phyloP scores from a whole-genome alignment of 1,140 invertebrate genomes.

The Plodia interpunctella region DNA sequence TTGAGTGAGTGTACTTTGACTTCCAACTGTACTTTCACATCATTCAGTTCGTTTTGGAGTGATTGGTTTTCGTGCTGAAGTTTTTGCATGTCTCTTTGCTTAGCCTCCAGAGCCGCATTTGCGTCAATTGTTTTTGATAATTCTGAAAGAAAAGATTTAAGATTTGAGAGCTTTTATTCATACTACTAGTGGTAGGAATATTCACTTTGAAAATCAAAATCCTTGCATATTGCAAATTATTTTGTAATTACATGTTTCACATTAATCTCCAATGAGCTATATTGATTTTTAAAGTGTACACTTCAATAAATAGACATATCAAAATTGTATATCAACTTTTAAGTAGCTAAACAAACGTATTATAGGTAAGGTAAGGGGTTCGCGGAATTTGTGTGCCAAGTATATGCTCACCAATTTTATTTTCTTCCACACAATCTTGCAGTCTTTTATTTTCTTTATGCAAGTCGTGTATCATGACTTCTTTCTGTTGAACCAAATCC shows the following conservation, averaged over 20 bases:
- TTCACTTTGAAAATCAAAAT: no score
- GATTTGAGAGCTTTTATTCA: no score
- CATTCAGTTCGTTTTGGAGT: slow-evolving; percentile 39
- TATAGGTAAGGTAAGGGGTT: no score
- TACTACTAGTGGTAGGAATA: no score
- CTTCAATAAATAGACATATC: no score
- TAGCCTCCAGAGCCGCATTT: slow-evolving; percentile 29
- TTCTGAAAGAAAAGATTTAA: slow-evolving; percentile 29
- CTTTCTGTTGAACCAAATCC: slow-evolving; percentile 26
- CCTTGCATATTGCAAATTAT: no score
- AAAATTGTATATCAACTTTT: no score
- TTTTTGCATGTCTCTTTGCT: slow-evolving; percentile 28
- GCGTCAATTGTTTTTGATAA: slow-evolving; percentile 29
- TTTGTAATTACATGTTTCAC: no score
- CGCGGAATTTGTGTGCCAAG: no score
- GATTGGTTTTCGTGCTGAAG: slow-evolving; percentile 38
- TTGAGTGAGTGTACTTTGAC: slow-evolving; percentile 48
- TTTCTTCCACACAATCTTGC: slow-evolving; percentile 26
- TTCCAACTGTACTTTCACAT: slow-evolving; percentile 44
- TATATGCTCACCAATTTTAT: slow-evolving; percentile 34
- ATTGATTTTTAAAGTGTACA: no score
- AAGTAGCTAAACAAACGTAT: no score
- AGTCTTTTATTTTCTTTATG: slow-evolving; percentile 29
- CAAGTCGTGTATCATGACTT: slow-evolving; percentile 23
- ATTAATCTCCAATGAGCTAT: no score